phyloP scores from a whole-genome alignment of 2,888 invertebrate species.

The Polydrusus tereticollis region DNA sequence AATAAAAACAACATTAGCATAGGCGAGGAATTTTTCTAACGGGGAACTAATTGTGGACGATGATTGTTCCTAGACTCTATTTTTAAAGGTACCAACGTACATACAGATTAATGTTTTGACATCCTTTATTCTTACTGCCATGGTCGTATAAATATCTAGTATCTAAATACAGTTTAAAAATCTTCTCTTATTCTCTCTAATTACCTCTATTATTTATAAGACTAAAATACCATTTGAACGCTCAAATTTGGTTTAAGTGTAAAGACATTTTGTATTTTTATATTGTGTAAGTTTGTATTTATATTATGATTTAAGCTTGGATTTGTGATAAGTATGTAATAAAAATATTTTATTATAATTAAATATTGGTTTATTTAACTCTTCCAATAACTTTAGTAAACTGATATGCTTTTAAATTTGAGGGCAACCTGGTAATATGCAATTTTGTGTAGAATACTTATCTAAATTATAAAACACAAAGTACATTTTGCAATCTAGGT shows the following conservation, averaged over 20 bases:
- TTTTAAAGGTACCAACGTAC: not conserved
- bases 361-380: not conserved
- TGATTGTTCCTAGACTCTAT: no score
- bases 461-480: no score
- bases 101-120: not conserved
- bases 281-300: conserved; percentile 38
- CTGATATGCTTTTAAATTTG: no score
- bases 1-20: no score
- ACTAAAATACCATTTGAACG: conserved; percentile 40
- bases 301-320: conserved; percentile 35
- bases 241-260: conserved; percentile 38
- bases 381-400: not conserved
- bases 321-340: conserved; percentile 43
- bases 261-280: conserved; percentile 31
- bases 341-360: conserved; percentile 9
- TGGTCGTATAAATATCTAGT: conserved; percentile 1
- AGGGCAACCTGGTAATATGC: no score
- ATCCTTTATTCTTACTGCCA: conserved; percentile 13
- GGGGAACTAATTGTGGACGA: no score
- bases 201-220: conserved; percentile 40
- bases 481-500: no score
- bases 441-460: no score
- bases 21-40: no score
- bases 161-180: not conserved
- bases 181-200: conserved; percentile 26